Evolutionary conservation across 2,113 vertebrate species (phyloP).

Genomic region (Mirounga angustirostris): DNA sequence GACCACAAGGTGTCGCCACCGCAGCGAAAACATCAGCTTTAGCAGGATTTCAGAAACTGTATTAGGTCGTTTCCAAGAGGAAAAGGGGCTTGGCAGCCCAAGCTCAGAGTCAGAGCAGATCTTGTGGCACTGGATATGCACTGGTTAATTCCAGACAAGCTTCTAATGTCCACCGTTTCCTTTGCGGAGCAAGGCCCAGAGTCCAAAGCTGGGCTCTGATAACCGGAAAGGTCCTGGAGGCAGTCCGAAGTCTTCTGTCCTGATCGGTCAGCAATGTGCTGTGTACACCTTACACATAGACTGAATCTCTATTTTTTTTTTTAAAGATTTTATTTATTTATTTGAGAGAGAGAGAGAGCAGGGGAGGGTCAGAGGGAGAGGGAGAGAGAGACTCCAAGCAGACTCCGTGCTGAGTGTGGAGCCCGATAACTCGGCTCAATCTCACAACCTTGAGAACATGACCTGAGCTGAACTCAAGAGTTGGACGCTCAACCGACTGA

Average conservation of each 20-base stretch:
- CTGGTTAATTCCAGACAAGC: not conserved
- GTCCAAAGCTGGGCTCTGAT: not conserved
- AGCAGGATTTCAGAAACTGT: not conserved
- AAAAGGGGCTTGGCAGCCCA: not conserved
- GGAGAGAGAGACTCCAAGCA: not conserved
- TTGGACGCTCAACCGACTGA: not conserved
- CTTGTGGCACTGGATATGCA: accelerated
- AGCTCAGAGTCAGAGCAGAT: not conserved
- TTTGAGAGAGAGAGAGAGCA: not conserved
- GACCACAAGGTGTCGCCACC: conserved; percentile 60
- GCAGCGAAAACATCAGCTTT: not conserved
- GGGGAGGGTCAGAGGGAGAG: not conserved
- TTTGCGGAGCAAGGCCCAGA: not conserved
- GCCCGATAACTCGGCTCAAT: not conserved
- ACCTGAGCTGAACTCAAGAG: not conserved
- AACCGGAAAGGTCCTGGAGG: not conserved
- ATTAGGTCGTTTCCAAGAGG: not conserved
- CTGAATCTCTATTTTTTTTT: not conserved
- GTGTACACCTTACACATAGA: accelerated
- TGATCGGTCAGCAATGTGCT: not conserved
- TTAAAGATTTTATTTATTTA: not conserved
- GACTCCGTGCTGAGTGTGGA: not conserved
- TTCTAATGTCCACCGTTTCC: not conserved
- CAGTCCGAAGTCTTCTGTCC: not conserved
- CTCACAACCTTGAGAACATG: not conserved